These are phyloP conservation scores for Drosophila koepferae DNA, from an alignment of 2,888 invertebrate genomes.

Conservation along the genomic window DNA sequence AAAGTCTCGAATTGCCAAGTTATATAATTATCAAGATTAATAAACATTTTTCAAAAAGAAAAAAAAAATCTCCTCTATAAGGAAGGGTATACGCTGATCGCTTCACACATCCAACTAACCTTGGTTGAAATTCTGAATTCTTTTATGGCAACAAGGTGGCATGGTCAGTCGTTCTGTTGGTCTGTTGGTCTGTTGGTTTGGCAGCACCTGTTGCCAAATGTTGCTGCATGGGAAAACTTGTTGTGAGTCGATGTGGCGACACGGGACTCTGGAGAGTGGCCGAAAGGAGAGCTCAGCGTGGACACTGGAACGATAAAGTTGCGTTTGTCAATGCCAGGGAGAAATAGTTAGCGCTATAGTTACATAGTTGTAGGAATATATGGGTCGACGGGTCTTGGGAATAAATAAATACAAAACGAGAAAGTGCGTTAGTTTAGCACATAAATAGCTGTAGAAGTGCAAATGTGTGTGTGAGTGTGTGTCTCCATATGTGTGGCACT, in stretches of 20 bases:
- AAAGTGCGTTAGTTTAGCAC: conserved; percentile 56
- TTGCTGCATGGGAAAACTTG: conserved; percentile 46
- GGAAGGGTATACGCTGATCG: neutral
- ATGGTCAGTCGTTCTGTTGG: conserved; percentile 3
- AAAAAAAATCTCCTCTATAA: too few relatives aligned
- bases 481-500: conserved; percentile 33
- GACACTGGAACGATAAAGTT: conserved; percentile 28
- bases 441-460: neutral
- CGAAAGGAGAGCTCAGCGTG: neutral
- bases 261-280: neutral
- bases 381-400: conserved; percentile 66
- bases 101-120: conserved; percentile 23
- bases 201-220: conserved; percentile 51
- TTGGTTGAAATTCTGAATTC: conserved; percentile 46
- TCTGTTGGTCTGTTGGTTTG: conserved; percentile 6
- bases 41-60: too few relatives aligned
- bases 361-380: conserved; percentile 60
- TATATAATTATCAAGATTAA: neutral
- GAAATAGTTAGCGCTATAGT: conserved; percentile 55
- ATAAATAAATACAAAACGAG: conserved; percentile 42
- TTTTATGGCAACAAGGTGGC: conserved; percentile 30
- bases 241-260: conserved; percentile 23
- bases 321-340: conserved; percentile 42
- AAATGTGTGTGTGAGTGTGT: conserved; percentile 4
- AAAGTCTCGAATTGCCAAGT: neutral